phyloP scores from a whole-genome alignment of 2,113 vertebrate genomes.

The Entosphenus tridentatus region DNA sequence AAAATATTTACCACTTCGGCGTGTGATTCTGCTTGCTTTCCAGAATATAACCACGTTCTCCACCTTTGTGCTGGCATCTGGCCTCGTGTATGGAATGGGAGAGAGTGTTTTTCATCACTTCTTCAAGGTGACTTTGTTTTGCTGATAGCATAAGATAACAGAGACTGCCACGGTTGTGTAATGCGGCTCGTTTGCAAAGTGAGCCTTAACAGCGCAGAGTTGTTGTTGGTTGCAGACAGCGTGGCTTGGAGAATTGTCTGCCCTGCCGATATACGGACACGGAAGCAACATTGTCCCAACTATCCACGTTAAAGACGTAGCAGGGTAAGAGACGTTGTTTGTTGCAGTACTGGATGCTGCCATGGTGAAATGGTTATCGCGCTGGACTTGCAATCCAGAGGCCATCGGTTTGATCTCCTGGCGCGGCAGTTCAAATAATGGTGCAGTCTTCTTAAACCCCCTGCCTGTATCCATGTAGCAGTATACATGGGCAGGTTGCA shows the following conservation, averaged over 20 bases:
- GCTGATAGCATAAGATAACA: background rate
- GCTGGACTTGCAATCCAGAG: too few species aligned
- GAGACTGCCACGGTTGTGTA: background rate
- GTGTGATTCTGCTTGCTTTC: conserved; percentile 10
- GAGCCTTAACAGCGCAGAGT: background rate
- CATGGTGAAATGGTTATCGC: too few species aligned
- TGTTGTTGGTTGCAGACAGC: conserved; percentile 20
- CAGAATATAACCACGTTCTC: conserved; percentile 32
- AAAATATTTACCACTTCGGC: background rate
- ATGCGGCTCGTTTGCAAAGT: too few species aligned
- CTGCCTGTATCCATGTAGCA: too few species aligned
- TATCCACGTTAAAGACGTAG: conserved; percentile 59
- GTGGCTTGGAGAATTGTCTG: conserved; percentile 37
- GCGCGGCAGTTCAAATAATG: too few species aligned
- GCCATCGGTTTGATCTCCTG: too few species aligned
- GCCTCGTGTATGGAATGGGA: conserved; percentile 57
- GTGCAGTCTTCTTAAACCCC: too few species aligned
- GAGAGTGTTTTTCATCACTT: conserved; percentile 55
- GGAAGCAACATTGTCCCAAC: conserved; percentile 47
- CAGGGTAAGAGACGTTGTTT: conserved; percentile 25
- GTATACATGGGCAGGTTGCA: too few species aligned
- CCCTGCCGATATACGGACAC: conserved; percentile 44
- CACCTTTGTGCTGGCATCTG: conserved; percentile 54
- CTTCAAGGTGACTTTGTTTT: conserved; percentile 42
- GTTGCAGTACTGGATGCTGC: too few species aligned